phyloP scores from a whole-genome alignment of 2,113 vertebrate species.

The Menidia beryllina region DNA sequence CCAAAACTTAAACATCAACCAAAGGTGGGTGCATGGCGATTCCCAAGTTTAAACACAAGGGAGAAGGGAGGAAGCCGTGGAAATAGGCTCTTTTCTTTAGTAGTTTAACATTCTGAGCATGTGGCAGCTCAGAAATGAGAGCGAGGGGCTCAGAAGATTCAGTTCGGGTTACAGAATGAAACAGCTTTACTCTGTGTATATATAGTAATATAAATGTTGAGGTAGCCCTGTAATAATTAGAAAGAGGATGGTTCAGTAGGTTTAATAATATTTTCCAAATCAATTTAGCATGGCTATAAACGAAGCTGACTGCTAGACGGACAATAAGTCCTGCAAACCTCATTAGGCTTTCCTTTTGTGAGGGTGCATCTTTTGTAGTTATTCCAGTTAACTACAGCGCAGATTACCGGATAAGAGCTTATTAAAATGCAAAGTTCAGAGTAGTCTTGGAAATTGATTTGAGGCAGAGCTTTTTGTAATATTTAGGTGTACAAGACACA shows the following conservation, averaged over 20 bases:
- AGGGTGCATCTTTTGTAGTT: slow-evolving; percentile 62
- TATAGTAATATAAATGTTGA: slow-evolving; percentile 69
- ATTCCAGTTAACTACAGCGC: slow-evolving; percentile 76
- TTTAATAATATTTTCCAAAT: slow-evolving; percentile 80
- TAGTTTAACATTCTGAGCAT: slow-evolving; percentile 71
- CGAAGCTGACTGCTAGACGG: slow-evolving; percentile 73
- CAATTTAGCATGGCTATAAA: slow-evolving; percentile 76
- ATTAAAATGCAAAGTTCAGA: slow-evolving; percentile 78
- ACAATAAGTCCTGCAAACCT: slow-evolving; percentile 77
- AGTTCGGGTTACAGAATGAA: slow-evolving; percentile 69
- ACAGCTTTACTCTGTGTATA: slow-evolving; percentile 43
- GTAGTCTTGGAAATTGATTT: slow-evolving; percentile 70
- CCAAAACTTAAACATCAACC: slow-evolving; percentile 59
- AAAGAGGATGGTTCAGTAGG: slow-evolving; percentile 69
- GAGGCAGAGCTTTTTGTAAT: slow-evolving; percentile 52
- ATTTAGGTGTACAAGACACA: slow-evolving; percentile 63
- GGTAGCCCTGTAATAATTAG: slow-evolving; percentile 73
- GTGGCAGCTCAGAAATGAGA: slow-evolving; percentile 60
- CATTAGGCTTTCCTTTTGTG: slow-evolving; percentile 74
- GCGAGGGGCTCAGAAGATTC: slow-evolving; percentile 68
- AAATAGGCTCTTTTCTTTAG: slow-evolving; percentile 64
- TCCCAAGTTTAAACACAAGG: slow-evolving; percentile 67
- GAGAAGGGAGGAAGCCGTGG: slow-evolving; percentile 48
- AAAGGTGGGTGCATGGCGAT: slow-evolving; percentile 58
- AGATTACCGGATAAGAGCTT: slow-evolving; percentile 75